These are phyloP conservation scores for Oryzias sinensis DNA, from an alignment of 2,797 vertebrate genomes.

Conservation along the genomic window DNA sequence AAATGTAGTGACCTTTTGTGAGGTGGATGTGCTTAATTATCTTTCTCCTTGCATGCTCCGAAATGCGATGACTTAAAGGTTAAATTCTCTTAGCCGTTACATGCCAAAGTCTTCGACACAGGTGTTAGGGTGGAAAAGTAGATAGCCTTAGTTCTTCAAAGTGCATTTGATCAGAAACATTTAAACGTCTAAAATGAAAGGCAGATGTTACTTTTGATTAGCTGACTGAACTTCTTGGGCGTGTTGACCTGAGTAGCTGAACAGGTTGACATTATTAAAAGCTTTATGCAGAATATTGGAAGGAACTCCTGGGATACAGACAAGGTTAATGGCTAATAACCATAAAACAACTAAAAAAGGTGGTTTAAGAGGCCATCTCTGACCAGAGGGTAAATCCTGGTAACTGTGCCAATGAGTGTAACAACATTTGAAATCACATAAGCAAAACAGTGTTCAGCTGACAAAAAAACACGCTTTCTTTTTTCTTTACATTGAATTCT, in stretches of 20 bases:
- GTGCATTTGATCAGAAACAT: conserved; percentile 33
- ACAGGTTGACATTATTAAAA: conserved; percentile 34
- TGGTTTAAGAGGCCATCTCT: conserved; percentile 59
- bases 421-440: conserved; percentile 48
- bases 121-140: conserved; percentile 33
- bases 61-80: conserved; percentile 72
- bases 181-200: conserved; percentile 31
- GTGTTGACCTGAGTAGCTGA: conserved; percentile 19
- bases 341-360: conserved; percentile 68
- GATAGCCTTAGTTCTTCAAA: conserved; percentile 53
- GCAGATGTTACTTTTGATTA: conserved; percentile 38
- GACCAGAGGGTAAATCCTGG: conserved; percentile 37
- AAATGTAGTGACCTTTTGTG: conserved; percentile 72
- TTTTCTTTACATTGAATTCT: conserved; percentile 24
- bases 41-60: conserved; percentile 62
- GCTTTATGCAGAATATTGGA: conserved; percentile 16
- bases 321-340: conserved; percentile 16
- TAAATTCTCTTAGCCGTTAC: conserved; percentile 64
- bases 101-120: conserved; percentile 52
- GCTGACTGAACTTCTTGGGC: conserved; percentile 31
- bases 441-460: conserved; percentile 31
- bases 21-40: conserved; percentile 70
- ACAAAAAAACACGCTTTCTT: conserved; percentile 6
- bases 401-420: conserved; percentile 42
- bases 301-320: conserved; percentile 16